Evolutionary conservation across 2,888 invertebrate genomes (phyloP), one percentile per base, ranked within the genome.

Genomic region (Desoria tigrina): DNA sequence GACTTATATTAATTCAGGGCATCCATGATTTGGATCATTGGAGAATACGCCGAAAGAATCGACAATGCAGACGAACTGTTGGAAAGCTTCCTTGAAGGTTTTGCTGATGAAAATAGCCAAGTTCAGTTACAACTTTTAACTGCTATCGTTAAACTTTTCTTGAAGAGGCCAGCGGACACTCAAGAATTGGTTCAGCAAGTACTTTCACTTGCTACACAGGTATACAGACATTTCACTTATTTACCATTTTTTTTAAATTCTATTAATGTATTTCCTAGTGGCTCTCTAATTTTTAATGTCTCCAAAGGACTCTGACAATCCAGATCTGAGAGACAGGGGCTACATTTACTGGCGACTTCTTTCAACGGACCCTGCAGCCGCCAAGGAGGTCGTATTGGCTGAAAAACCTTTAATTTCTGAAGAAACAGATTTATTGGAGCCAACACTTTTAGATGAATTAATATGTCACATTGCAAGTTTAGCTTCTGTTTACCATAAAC

Each of bases 341-440:
- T 99, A 98, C 82, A 99, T 99, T 79, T 99, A 99, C 83, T 99
- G 99, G 99, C 88, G 99, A 53, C 85, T 99, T 61, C 84, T 99
- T 37, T 98, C 97, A 42, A 99, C 99, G 0, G 99, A 99, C 83
- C 99, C 99, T 0, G 97, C 95, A 4, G 99, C 99, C 0, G 99
- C 99, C 24, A 99, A 99, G 80, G 97, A 99, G 81, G 98, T 99
- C 39, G 98, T 99, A 1, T 83, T 99, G 54, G 98, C 99, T 0
- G 99, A 99, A 81, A 99, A 99, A 79, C 99, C 99, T 1, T 85
- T 99, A 61, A 99, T 99, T 79, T 96, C 96, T 0, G 99, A 99
- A 81, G 99, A 99, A 83, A 99, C 98, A 0, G 99, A 99, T 84
- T 84, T 98, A 51, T 82, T 99, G 74, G 99, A 99, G 80, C 99